These are phyloP conservation scores for Galleria mellonella DNA, from an alignment of 1,140 invertebrate genomes.

Conservation along the genomic window DNA sequence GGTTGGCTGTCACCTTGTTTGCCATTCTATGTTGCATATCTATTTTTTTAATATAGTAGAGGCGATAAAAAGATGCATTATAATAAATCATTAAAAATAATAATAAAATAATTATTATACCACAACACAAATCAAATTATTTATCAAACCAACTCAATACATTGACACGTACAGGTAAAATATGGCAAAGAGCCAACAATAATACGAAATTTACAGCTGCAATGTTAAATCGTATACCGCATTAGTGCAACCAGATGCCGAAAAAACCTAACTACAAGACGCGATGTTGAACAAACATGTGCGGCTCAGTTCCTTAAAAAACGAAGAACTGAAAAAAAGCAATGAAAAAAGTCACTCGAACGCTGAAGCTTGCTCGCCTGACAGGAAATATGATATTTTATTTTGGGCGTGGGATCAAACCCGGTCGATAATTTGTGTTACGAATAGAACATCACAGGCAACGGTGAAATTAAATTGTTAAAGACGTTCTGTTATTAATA, in stretches of 20 bases:
- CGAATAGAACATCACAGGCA: constrained; percentile 52
- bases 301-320: constrained; percentile 64
- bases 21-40: too few species aligned
- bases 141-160: too few species aligned
- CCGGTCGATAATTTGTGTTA: constrained; percentile 66
- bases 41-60: too few species aligned
- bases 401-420: constrained; percentile 72
- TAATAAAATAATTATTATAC: too few species aligned
- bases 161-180: too few species aligned
- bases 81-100: too few species aligned
- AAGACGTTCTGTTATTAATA: constrained; percentile 42
- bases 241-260: constrained; percentile 25
- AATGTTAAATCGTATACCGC: constrained; percentile 3
- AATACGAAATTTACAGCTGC: not conserved
- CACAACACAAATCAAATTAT: too few species aligned
- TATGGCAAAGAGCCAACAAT: too few species aligned
- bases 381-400: constrained; percentile 74
- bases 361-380: constrained; percentile 53
- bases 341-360: constrained; percentile 52
- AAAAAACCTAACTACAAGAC: constrained; percentile 47
- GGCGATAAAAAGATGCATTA: too few species aligned
- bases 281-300: constrained; percentile 66
- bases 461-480: constrained; percentile 54
- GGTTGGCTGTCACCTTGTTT: too few species aligned
- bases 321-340: constrained; percentile 52